Base-by-base conservation (phyloP, 2,888 invertebrate genomes). In the Furcula furcula region DNA sequence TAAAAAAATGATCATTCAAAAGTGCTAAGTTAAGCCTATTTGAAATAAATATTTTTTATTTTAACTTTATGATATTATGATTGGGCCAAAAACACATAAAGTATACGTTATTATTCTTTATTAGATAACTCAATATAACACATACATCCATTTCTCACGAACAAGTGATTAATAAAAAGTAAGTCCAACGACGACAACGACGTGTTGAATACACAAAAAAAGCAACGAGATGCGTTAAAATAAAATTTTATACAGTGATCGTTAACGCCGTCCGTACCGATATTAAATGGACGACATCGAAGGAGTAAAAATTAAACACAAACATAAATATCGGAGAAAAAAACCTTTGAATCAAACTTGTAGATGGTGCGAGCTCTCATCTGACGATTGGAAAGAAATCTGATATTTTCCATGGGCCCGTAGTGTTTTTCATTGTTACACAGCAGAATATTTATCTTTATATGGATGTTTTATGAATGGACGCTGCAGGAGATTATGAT, bases 231-330 rank as follows among this genome's bases (percentile, higher is more conserved):
- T 65, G 71, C 76, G 76, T 79, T 78, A 74, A 85, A 85, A 87
- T 86, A 87, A 86, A 85, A 81, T 83, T 83, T 83, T 82, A 86
- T 87, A 81, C 79, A 81, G 76, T 74, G 86, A 76, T 83, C 87
- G 85, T 88, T 87, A 88, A 87, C 83, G 72, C 73, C 71, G 74
- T 67, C 77, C 68, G 73, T 74, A 70, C 78, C n/a, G 69, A 84
- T 85, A 85, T 86, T 83, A 86, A 86, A 87, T 79, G 84, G 82
- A 76, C 78, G 75, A 66, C 77, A 76, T 70, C 65, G 71, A 71
- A 71, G 74, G 69, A 81, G 84, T 83, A 82, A 86, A 88, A 86
- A 85, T 86, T 85, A 86, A 86, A 86, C 85, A 83, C 77, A 76
- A 72, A 79, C 80, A 86, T 85, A 86, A 86, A 87, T 81, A 83